Conservation (phyloP, 2,113 vertebrate species). For the Tenrec ecaudatus region DNA sequence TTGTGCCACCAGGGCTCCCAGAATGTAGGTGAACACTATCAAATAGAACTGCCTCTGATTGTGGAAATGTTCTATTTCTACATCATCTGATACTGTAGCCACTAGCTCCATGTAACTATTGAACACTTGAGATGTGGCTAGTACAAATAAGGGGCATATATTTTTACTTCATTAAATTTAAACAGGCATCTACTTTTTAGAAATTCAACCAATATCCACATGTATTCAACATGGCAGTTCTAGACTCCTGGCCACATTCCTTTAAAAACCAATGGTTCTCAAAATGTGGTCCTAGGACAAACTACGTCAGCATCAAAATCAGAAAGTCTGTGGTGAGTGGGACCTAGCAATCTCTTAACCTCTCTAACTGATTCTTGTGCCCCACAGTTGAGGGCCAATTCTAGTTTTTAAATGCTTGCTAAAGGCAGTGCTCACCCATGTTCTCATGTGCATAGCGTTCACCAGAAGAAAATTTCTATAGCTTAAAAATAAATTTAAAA, state of each 20-base stretch:
- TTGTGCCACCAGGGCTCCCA: background rate
- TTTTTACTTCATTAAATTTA: constrained; percentile 32
- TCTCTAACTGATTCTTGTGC: constrained; percentile 3
- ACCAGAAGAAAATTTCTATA: constrained; percentile 26
- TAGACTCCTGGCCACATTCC: background rate
- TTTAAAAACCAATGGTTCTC: background rate
- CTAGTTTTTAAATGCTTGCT: background rate
- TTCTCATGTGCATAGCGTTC: constrained; percentile 5
- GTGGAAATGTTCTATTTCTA: background rate
- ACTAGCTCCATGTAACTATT: background rate
- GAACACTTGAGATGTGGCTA: constrained; percentile 7
- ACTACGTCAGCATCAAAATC: constrained; percentile 21
- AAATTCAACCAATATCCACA: constrained; percentile 17
- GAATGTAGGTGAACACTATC: constrained; percentile 2
- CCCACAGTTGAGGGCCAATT: background rate
- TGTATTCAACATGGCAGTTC: constrained; percentile 28
- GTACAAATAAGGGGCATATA: background rate
- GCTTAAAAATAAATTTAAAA: constrained; percentile 36
- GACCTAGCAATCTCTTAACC: background rate
- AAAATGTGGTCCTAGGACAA: background rate
- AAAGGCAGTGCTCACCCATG: background rate
- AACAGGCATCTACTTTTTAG: background rate
- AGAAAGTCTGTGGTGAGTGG: background rate
- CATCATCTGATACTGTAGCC: background rate
- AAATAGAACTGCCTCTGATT: constrained; percentile 27